These are phyloP conservation scores for Pandemis heparana DNA, from an alignment of 2,888 invertebrate genomes.

Conservation along the genomic window DNA sequence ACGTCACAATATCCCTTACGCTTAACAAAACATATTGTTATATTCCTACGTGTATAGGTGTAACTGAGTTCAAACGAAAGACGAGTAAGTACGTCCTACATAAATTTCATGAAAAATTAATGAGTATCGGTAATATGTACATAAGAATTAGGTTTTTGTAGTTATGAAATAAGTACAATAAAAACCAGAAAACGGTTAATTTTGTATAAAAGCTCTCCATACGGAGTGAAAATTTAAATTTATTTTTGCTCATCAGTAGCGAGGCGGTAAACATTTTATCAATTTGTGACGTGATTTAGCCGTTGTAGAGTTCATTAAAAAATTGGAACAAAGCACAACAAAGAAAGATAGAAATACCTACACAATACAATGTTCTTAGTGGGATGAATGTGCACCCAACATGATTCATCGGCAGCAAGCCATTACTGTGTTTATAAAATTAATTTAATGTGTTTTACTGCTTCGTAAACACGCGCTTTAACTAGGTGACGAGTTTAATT, in stretches of 20 bases:
- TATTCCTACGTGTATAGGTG: conserved; percentile 8
- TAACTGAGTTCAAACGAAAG: background rate
- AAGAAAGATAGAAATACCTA: background rate
- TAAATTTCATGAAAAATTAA: background rate
- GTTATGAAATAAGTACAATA: too few species aligned
- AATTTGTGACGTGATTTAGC: too few species aligned
- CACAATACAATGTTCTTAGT: conserved; percentile 38
- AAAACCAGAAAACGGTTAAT: too few species aligned
- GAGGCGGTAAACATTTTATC: too few species aligned
- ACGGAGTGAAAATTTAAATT: too few species aligned
- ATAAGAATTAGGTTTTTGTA: too few species aligned
- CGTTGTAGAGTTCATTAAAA: too few species aligned
- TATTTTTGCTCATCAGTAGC: too few species aligned
- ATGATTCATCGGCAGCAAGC: conserved; percentile 60
- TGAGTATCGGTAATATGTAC: too few species aligned
- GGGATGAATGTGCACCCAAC: conserved; percentile 50
- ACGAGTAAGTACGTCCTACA: background rate
- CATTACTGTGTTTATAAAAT: conserved; percentile 66
- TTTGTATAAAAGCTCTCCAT: too few species aligned
- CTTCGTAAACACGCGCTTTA: conserved; percentile 57
- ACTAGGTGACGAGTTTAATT: conserved; percentile 34
- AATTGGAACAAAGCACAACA: background rate
- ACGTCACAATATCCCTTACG: conserved; percentile 37
- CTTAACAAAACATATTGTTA: conserved; percentile 33
- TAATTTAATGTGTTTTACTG: conserved; percentile 63